Base-by-base conservation (phyloP, 2,888 invertebrate genomes). In the Coenonympha arcania region DNA sequence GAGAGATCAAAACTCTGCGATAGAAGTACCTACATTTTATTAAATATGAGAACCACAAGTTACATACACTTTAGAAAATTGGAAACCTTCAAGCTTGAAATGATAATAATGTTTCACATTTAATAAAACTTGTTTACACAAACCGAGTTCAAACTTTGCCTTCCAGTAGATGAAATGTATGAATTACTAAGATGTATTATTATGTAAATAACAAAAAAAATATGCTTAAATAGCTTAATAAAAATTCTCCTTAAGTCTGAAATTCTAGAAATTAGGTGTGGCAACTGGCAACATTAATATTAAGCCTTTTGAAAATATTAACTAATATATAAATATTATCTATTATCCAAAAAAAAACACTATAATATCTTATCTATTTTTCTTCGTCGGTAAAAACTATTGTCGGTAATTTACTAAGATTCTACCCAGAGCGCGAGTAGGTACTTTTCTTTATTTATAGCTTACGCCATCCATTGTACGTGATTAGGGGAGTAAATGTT, bases 401-500 rank as follows among this genome's bases (percentile, higher is more conserved):
- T 41, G 36, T 34, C 18, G 30, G 34, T 48, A 51, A 54, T 54
- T 52, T 55, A 52, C 52, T 45, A 47, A 49, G 42, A 33, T 42
- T 53, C 34, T 49, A 48, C 31, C 30, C 45, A 33, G 37, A 45
- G 48, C 24, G 22, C 41, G 36, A 36, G 45, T 40, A 33, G 28
- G 48, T 42, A 36, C 49, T 53, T 30, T 36, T 8, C 37, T 43
- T 48, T 52, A 55, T 52, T 55, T 55, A 55, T 49, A 30, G 55
- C 40, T 37, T 43, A 42, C 39, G 37, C 46, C 48, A 44, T 52
- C 49, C 42, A 49, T 72, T 71, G 73, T 71, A 73, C 74, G 76
- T 79, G 78, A 80, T 82, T 79, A 76, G 72, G 72, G 70, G 69
- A 75, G 79, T 71, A 81, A 82, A 80, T 80, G 76, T 81, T 79